Evolutionary conservation across 64 coral and sea anemone genomes (phyloP).

Genomic region (Hydrozoanthus tunicans): DNA sequence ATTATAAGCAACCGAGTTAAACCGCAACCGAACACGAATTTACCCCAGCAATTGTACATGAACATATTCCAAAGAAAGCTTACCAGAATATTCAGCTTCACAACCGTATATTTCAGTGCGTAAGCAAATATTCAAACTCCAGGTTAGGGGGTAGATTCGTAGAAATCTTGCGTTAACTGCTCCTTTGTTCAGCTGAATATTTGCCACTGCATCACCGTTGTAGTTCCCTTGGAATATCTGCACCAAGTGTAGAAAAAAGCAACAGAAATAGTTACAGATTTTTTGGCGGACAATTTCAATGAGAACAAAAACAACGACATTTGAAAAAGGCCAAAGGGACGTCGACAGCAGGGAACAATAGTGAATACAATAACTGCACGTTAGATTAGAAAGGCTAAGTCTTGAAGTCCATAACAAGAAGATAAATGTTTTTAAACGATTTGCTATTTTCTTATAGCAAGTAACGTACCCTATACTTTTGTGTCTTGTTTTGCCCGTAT

Average conservation of each 20-base stretch:
- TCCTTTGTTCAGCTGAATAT: constrained; percentile 39
- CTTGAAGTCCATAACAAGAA: too few species aligned
- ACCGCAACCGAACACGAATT: too few species aligned
- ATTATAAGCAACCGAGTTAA: too few species aligned
- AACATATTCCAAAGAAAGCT: neutral
- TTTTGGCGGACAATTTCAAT: too few species aligned
- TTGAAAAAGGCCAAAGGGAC: too few species aligned
- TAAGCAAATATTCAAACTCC: constrained; percentile 74
- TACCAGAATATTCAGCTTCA: constrained; percentile 53
- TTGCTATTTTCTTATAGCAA: neutral
- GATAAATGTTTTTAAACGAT: neutral
- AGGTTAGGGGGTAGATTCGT: constrained; percentile 74
- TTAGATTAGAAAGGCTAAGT: too few species aligned
- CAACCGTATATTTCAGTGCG: constrained; percentile 86
- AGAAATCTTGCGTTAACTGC: constrained; percentile 76
- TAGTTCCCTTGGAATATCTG: constrained; percentile 57
- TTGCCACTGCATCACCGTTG: constrained; percentile 44
- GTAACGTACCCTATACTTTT: constrained; percentile 65
- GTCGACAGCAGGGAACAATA: too few species aligned
- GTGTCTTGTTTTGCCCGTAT: constrained; percentile 73
- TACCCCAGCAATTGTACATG: too few species aligned
- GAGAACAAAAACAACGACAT: too few species aligned
- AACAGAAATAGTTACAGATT: neutral
- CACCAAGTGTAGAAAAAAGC: neutral
- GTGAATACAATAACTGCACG: too few species aligned